These are phyloP conservation scores for Aphaenogaster ashmeadi DNA, from an alignment of 1,140 invertebrate genomes.

Conservation along the genomic window DNA sequence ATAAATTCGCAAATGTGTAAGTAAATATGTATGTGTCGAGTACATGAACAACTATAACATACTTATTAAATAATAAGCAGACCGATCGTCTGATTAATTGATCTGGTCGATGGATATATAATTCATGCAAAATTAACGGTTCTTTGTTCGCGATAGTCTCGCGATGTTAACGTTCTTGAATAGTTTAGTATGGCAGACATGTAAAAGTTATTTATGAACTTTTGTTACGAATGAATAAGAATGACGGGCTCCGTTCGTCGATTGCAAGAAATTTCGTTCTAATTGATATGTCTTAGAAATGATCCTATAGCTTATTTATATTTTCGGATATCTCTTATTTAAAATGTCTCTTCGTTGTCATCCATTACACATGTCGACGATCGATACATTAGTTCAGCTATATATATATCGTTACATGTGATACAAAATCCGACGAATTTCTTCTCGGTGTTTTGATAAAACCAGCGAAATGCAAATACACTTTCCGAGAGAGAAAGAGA, in stretches of 20 bases:
- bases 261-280: conserved; percentile 31
- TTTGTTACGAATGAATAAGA: not conserved
- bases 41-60: not conserved
- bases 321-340: not conserved
- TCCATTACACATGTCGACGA: conserved; percentile 7
- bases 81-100: conserved; percentile 76
- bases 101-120: conserved; percentile 71
- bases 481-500: too few species aligned
- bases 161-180: conserved; percentile 19
- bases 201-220: conserved; percentile 23
- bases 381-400: conserved; percentile 22
- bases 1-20: not conserved
- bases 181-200: not conserved
- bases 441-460: not conserved
- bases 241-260: not conserved
- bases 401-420: conserved; percentile 23
- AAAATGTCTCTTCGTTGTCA: not conserved
- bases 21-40: not conserved
- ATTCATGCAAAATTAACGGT: conserved; percentile 63
- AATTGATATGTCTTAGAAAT: conserved; percentile 1
- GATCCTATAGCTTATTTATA: conserved; percentile 27
- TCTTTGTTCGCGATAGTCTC: conserved; percentile 62
- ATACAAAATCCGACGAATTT: conserved; percentile 2
- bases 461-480: not conserved
- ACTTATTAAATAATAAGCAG: not conserved